Evolutionary conservation across 2,888 invertebrate genomes (phyloP), one percentile per base, ranked within the genome.

Genomic region (Eurois occulta): DNA sequence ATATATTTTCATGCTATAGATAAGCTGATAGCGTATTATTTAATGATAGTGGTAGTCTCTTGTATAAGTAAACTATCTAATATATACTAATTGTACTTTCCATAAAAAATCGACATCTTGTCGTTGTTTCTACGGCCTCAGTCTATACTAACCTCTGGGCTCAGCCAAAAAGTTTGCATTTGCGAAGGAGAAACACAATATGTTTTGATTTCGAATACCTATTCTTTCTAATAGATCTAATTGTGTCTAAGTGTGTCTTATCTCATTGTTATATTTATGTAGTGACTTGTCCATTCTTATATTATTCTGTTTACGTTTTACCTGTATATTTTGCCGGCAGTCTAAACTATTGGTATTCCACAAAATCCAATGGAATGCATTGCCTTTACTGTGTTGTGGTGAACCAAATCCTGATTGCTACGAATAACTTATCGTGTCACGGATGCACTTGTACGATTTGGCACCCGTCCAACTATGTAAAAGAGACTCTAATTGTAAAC

Each of bases 401-500:
- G 35, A 78, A 81, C 66, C 41, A 16, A 62, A 70, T 70, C 35
- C 69, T 73, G 79, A 81, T 80, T 71, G 68, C 68, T 28, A 41
- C 67, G 58, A 84, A 65, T 82, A 71, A 72, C 38, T 84, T 80
- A 78, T 84, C 75, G 43, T 65, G 28, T 60, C 48, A 65, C 68
- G 67, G 48, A 68, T 72, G 64, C 84, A 79, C 75, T 78, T 62
- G 70, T 62, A 35, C 66, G 38, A 84, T 80, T 80, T 82, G 82
- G 84, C 71, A 24, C 41, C 41, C 32, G 41, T 13, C 80, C 84
- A 82, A 72, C 75, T 68, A 68, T 80, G 71, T 64, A 74, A 84
- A 82, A 82, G 84, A 75, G 64, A 67, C 60, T 82, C 18, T 72
- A 79, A 75, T 84, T 75, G 64, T 68, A 69, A 84, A 84, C 68